Evolutionary conservation across 2,888 invertebrate species (phyloP).

Genomic region (Coremacera marginata): DNA sequence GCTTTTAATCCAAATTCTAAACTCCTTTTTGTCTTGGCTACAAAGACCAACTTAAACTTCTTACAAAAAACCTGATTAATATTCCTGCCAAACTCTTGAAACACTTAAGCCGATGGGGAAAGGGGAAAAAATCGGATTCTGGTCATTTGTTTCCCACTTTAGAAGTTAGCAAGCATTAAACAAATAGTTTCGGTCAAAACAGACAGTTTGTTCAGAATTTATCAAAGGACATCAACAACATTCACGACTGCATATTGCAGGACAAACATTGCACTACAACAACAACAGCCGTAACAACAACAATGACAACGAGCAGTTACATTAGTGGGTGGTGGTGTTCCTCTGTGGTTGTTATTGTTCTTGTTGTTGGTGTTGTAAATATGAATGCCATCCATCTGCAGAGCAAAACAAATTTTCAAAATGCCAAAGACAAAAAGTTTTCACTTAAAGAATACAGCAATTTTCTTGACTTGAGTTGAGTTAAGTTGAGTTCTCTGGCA

Average conservation of each 20-base stretch:
- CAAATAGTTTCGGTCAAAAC: slow-evolving; percentile 33
- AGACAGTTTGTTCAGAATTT: slow-evolving; percentile 22
- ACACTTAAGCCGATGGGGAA: background rate
- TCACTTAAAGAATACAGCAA: slow-evolving; percentile 39
- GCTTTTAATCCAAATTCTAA: no score
- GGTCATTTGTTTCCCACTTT: background rate
- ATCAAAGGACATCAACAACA: slow-evolving; percentile 23
- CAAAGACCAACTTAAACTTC: background rate
- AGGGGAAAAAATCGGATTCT: background rate
- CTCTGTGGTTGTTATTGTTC: background rate
- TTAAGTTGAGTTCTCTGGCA: slow-evolving; percentile 4
- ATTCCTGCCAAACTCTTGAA: background rate
- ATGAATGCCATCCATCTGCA: slow-evolving; percentile 20
- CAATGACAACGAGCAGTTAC: slow-evolving; percentile 40
- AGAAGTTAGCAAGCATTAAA: slow-evolving; percentile 8
- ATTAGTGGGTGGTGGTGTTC: background rate
- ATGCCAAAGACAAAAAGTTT: slow-evolving; percentile 47
- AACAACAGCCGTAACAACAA: slow-evolving; percentile 36
- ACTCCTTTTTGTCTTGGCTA: no score
- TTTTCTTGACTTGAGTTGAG: slow-evolving; percentile 37
- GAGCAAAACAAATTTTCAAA: slow-evolving; percentile 38
- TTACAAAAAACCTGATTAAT: background rate
- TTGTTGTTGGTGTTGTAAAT: background rate
- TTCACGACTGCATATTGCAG: background rate
- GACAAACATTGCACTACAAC: slow-evolving; percentile 37